These are phyloP conservation scores for Megalurothrips usitatus DNA, from an alignment of 2,888 invertebrate genomes.

Conservation along the genomic window DNA sequence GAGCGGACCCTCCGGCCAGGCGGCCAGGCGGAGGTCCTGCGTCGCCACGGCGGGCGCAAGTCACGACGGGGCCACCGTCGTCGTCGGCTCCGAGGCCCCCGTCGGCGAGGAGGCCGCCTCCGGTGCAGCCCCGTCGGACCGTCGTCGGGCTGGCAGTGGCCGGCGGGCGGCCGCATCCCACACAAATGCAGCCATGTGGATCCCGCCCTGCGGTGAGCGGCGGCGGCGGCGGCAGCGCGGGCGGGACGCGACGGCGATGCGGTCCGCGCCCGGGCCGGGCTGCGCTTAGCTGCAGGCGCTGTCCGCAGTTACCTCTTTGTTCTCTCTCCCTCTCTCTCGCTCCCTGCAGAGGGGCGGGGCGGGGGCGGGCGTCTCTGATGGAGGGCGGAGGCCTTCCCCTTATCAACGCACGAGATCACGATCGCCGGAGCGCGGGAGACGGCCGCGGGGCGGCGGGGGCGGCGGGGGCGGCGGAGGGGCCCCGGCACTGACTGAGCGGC, in stretches of 20 bases:
- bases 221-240: too few species aligned
- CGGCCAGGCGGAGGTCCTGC: neutral
- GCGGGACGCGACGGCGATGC: too few species aligned
- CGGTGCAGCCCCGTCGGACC: neutral
- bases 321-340: too few species aligned
- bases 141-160: neutral
- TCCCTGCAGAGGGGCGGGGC: neutral
- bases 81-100: neutral
- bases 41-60: neutral
- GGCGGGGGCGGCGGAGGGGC: neutral
- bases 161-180: too few species aligned
- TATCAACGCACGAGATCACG: slow-evolving; percentile 20
- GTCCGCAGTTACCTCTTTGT: too few species aligned
- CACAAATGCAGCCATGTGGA: too few species aligned
- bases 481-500: neutral
- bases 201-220: too few species aligned
- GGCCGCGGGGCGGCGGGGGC: neutral
- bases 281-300: too few species aligned
- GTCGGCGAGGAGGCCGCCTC: neutral
- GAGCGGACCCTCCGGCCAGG: too few species aligned
- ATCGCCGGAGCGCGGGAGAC: neutral
- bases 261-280: too few species aligned
- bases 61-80: neutral
- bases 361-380: neutral
- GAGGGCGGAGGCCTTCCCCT: neutral